Evolutionary conservation across 2,888 invertebrate genomes (phyloP), one percentile per base, ranked within the genome.

Genomic region (Eudasyphora cyanicolor): DNA sequence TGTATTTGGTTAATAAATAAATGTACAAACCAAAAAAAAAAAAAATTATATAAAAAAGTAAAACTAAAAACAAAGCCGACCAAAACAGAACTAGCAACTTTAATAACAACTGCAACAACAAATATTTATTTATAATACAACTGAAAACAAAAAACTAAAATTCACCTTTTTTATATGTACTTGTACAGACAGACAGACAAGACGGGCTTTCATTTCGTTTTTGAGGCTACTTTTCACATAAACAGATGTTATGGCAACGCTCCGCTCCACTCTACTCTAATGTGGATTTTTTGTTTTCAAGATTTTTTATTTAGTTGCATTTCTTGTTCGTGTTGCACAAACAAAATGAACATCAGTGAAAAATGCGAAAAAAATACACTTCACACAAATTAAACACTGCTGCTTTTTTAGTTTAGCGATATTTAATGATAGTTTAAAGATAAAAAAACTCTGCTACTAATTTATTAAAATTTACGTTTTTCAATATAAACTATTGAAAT

Each of bases 1-100:
- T 76, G 76, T 75, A 60, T 78, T 75, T 78, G 80, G 57, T 79
- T 76, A 69, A 77, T 76, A 75, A 75, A 21, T 51, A 76, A 78
- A 14, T 17, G 29, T 73, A 42, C 57, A 24, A 57, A 1, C 21
- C 51, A 12, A 67, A 71, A 35, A 62, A 32, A 67, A 21, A 29
- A 49, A 35, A 14, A 62, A n/a, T n/a, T n/a, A n/a, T n/a, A n/a
- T n/a, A n/a, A n/a, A n/a, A n/a, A n/a, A n/a, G n/a, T n/a, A n/a
- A 12, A 71, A 27, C 12, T 29, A 70, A 62, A 35, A 54, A 21
- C 10, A 62, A 38, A 29, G 8, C 24, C 60, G 12, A 14, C 12
- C 1, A 29, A 5, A 38, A 35, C 32, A 64, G 19, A 29, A 62
- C 32, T 17, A n/a, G 12, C 57, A 35, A 38, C 19, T 19, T 38